Percentiles rank a stretch among this genome's conserved stretches.
phyloP scores from a whole-genome alignment of 1,140 invertebrate genomes.

The Zaprionus taronus region DNA sequence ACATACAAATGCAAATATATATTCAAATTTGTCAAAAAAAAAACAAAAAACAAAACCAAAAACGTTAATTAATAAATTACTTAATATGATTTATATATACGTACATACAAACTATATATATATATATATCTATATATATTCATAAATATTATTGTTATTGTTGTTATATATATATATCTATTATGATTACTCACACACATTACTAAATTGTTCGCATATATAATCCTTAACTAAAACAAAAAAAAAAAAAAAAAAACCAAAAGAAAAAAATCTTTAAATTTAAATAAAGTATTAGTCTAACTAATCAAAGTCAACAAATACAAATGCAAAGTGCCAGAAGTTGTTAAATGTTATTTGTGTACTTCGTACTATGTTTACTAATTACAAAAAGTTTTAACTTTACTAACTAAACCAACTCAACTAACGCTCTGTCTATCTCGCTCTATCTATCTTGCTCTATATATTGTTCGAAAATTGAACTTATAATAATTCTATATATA shows the following conservation, averaged over 20 bases:
- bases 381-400: conserved; percentile 75
- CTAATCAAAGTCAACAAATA: conserved; percentile 69
- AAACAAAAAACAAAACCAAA: conserved; percentile 56
- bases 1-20: conserved; percentile 83
- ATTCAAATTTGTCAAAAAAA: conserved; percentile 79
- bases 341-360: conserved; percentile 83
- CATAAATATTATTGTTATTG: conserved; percentile 83
- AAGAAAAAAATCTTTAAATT: conserved; percentile 60
- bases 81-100: conserved; percentile 83
- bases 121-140: conserved; percentile 81
- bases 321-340: conserved; percentile 70
- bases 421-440: conserved; percentile 55
- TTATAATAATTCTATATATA: conserved; percentile 61
- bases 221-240: conserved; percentile 71
- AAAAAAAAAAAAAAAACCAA: conserved; percentile 48
- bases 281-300: conserved; percentile 82
- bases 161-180: conserved; percentile 82
- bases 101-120: conserved; percentile 63
- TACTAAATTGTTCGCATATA: conserved; percentile 83
- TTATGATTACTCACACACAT: conserved; percentile 83
- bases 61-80: conserved; percentile 76
- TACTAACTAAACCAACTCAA: conserved; percentile 69
- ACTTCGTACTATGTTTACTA: conserved; percentile 82
- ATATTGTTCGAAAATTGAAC: conserved; percentile 70
- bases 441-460: conserved; percentile 30